A percentile compares a stretch with the other conserved stretches of the same genome.
Evolutionary conservation across 37 sponge, comb jelly and placozoan species (phyloP).

Genomic region (Diacarnus erythraeanus): DNA sequence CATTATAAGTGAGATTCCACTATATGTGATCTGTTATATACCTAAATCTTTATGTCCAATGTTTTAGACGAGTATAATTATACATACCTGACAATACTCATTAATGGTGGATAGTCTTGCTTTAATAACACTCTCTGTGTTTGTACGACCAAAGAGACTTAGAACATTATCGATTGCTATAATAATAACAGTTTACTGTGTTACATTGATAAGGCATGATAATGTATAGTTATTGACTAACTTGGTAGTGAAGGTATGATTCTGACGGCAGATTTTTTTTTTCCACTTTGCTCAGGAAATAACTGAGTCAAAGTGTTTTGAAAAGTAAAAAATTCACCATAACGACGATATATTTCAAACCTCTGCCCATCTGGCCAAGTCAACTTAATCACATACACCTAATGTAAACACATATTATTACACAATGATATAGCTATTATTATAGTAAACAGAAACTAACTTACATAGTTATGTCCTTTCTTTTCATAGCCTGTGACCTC

Average conservation of each 20-base stretch:
- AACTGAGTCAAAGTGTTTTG: slow-evolving; percentile 42
- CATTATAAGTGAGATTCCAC: no score
- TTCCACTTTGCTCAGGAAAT: slow-evolving; percentile 57
- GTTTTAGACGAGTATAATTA: neutral
- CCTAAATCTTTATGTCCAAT: no score
- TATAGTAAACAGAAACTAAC: neutral
- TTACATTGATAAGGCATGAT: neutral
- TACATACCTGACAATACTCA: slow-evolving; percentile 56
- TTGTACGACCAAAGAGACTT: slow-evolving; percentile 49
- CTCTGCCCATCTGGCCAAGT: slow-evolving; percentile 51
- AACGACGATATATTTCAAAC: slow-evolving; percentile 66
- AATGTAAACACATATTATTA: neutral
- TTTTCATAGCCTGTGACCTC: slow-evolving; percentile 26
- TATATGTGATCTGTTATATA: no score
- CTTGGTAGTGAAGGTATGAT: slow-evolving; percentile 6
- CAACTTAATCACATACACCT: slow-evolving; percentile 60
- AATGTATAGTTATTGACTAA: neutral
- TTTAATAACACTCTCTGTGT: slow-evolving; percentile 33
- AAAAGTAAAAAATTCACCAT: slow-evolving; percentile 71
- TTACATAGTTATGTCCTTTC: slow-evolving; percentile 26
- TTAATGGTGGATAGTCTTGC: slow-evolving; percentile 48
- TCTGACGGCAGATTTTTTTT: neutral
- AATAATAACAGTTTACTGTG: neutral
- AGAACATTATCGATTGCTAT: slow-evolving; percentile 39
- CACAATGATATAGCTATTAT: neutral